Evolutionary conservation across 2,888 invertebrate genomes (phyloP).

Genomic region (Drosophila falleni): DNA sequence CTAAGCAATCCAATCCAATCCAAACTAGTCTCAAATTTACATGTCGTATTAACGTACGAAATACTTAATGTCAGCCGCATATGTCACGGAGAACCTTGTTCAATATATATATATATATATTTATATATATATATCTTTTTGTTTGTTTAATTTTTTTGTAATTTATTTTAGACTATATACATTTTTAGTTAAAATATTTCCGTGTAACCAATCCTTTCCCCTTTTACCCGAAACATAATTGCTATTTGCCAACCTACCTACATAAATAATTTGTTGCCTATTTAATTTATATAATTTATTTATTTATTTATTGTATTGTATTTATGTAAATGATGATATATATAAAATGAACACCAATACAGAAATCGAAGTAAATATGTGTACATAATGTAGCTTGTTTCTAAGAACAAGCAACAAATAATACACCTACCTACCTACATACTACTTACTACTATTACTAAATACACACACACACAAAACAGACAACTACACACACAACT

Average conservation of each 20-base stretch:
- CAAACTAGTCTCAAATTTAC: constrained; percentile 63
- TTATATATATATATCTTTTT: constrained; percentile 7
- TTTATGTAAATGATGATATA: constrained; percentile 62
- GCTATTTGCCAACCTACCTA: constrained; percentile 39
- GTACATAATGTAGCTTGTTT: constrained; percentile 60
- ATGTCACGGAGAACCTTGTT: constrained; percentile 41
- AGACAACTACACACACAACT: constrained; percentile 40
- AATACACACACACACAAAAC: constrained; percentile 19
- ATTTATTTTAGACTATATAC: constrained; percentile 12
- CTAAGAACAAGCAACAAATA: constrained; percentile 32
- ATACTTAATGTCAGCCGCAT: constrained; percentile 34
- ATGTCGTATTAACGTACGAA: constrained; percentile 29
- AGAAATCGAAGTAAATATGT: constrained; percentile 45
- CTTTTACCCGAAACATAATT: constrained; percentile 23
- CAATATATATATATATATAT: constrained; percentile 25
- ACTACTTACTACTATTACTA: constrained; percentile 42
- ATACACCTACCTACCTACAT: constrained; percentile 44
- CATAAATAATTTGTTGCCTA: constrained; percentile 65
- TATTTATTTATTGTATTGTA: constrained; percentile 72
- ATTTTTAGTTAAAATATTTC: constrained; percentile 32
- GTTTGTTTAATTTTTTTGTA: constrained; percentile 15
- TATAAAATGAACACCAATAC: constrained; percentile 29
- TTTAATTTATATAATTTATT: constrained; percentile 74
- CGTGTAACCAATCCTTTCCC: constrained; percentile 10
- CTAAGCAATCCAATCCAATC: constrained; percentile 22